Percentiles rank a stretch among this genome's conserved stretches.
phyloP scores from a whole-genome alignment of 2,888 invertebrate genomes.

The Arctia plantaginis region DNA sequence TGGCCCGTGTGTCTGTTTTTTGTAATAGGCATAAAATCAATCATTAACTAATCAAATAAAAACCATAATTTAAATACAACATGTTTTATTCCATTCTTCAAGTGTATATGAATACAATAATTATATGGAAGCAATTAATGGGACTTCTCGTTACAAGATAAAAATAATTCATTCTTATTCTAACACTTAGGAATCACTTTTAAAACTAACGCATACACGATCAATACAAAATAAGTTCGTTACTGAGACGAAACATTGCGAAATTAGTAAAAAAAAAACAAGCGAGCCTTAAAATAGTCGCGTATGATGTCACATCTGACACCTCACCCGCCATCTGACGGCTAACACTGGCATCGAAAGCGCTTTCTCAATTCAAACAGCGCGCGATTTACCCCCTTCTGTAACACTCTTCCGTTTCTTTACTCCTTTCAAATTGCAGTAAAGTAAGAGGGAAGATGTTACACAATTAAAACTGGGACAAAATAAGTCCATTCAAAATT shows the following conservation, averaged over 20 bases:
- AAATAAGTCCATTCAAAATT: constrained; percentile 47
- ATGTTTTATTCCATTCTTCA: constrained; percentile 75
- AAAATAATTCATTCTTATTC: constrained; percentile 51
- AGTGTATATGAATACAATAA: constrained; percentile 78
- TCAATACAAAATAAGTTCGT: constrained; percentile 46
- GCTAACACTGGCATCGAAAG: not conserved
- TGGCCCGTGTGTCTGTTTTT: not conserved
- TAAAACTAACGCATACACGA: constrained; percentile 51
- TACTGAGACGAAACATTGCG: constrained; percentile 31
- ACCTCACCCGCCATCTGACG: not conserved
- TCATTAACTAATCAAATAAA: constrained; percentile 29
- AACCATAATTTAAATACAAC: constrained; percentile 60
- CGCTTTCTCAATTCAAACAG: not conserved
- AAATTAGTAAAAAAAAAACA: constrained; percentile 48
- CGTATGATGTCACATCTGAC: not conserved
- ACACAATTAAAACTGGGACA: constrained; percentile 4
- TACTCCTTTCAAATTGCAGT: not conserved
- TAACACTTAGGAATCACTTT: constrained; percentile 48
- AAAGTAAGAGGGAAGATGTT: not conserved
- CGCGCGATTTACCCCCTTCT: not conserved
- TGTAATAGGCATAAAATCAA: not conserved
- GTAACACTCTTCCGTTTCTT: not conserved
- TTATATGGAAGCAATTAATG: constrained; percentile 81
- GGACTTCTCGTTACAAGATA: constrained; percentile 67
- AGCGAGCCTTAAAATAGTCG: not conserved